Conservation (phyloP, 2,888 invertebrate genomes). For the Rhodophaea formosa region DNA sequence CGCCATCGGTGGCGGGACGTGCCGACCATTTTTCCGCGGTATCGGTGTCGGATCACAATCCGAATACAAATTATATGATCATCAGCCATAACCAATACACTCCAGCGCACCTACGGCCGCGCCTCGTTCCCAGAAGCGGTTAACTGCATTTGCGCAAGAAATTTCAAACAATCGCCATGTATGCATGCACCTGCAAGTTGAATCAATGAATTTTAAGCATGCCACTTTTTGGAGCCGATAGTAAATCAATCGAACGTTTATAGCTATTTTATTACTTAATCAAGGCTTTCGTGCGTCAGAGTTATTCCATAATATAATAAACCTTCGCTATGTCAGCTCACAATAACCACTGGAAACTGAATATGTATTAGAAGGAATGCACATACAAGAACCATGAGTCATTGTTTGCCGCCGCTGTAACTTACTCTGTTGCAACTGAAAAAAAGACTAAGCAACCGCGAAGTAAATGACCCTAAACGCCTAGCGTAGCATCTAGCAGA, state of each 20-base stretch:
- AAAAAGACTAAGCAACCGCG: constrained; percentile 48
- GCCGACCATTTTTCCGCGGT: constrained; percentile 58
- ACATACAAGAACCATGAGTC: constrained; percentile 29
- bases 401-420: constrained; percentile 23
- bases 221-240: constrained; percentile 42
- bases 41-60: constrained; percentile 53
- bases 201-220: constrained; percentile 37
- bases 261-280: constrained; percentile 41
- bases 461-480: constrained; percentile 71
- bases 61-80: constrained; percentile 65
- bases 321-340: background rate
- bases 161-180: constrained; percentile 59
- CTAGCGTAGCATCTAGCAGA: constrained; percentile 58
- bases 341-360: constrained; percentile 13
- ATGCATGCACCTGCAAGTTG: constrained; percentile 65
- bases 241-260: constrained; percentile 47
- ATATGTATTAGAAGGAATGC: constrained; percentile 24
- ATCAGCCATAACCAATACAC: constrained; percentile 30
- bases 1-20: constrained; percentile 64
- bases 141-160: constrained; percentile 63
- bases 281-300: constrained; percentile 15
- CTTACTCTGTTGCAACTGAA: constrained; percentile 44
- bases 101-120: constrained; percentile 37
- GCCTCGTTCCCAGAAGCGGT: constrained; percentile 54
- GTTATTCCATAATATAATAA: constrained; percentile 15